These are phyloP conservation scores for Alauda arvensis DNA, from an alignment of 2,797 vertebrate species.

Conservation along the genomic window DNA sequence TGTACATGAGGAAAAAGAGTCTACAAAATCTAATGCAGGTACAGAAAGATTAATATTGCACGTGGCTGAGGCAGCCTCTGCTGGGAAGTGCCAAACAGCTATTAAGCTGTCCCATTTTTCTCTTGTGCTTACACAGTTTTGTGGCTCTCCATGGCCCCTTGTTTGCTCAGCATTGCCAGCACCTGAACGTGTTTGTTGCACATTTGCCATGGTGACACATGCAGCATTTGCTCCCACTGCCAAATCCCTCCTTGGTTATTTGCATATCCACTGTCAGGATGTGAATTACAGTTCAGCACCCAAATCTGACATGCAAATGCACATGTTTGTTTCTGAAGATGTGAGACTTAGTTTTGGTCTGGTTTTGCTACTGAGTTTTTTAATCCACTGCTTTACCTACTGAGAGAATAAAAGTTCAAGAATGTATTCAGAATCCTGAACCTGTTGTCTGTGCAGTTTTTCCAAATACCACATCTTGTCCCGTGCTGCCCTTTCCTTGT, in stretches of 20 bases:
- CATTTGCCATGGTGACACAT: neutral
- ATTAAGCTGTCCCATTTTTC: neutral
- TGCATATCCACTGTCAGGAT: neutral
- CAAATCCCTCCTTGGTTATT: neutral
- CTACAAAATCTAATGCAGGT: neutral
- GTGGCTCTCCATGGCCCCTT: neutral
- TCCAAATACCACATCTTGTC: neutral
- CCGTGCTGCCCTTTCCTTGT: neutral
- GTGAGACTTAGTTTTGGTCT: neutral
- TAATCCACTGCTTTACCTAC: slow-evolving; percentile 8
- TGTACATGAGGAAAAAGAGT: neutral
- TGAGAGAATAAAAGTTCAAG: slow-evolving; percentile 27
- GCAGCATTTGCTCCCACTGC: neutral
- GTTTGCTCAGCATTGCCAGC: neutral
- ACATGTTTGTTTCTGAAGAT: neutral
- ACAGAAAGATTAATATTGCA: neutral
- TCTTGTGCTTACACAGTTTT: neutral
- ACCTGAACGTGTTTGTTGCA: neutral
- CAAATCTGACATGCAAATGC: neutral
- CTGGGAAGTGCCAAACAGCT: neutral
- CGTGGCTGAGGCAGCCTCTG: neutral
- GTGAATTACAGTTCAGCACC: neutral
- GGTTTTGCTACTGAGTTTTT: slow-evolving; percentile 25
- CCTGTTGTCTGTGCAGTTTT: neutral
- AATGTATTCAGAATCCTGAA: neutral